These are phyloP conservation scores for Araneus ventricosus DNA, from an alignment of 1,140 invertebrate species.

Conservation along the genomic window DNA sequence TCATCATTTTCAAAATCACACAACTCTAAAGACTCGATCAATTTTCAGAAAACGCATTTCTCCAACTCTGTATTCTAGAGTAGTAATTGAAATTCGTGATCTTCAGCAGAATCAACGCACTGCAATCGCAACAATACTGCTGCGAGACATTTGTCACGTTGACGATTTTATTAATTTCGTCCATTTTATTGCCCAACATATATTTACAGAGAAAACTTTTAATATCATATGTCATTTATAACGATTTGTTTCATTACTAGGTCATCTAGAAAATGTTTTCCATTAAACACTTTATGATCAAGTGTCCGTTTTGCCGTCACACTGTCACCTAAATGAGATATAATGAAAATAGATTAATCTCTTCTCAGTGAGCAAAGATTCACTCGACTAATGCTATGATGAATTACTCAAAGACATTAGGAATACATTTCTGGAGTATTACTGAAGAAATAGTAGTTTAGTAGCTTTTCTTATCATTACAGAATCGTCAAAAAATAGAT, in stretches of 20 bases:
- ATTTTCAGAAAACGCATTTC: too few species aligned
- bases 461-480: too few species aligned
- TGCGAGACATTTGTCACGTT: too few species aligned
- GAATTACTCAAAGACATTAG: not conserved
- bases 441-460: too few species aligned
- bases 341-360: constrained; percentile 11
- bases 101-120: too few species aligned
- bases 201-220: too few species aligned
- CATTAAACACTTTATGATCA: not conserved
- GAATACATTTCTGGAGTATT: not conserved
- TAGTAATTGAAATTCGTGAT: too few species aligned
- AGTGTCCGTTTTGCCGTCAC: not conserved
- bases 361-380: not conserved
- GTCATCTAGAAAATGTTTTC: not conserved
- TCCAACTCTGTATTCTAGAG: too few species aligned
- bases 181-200: not conserved
- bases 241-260: not conserved
- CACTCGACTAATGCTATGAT: not conserved
- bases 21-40: too few species aligned
- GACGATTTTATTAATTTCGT: not conserved
- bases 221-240: not conserved
- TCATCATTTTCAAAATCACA: too few species aligned
- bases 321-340: not conserved
- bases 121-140: too few species aligned
- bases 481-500: too few species aligned